phyloP scores from a whole-genome alignment of 2,888 invertebrate species.

The Hypomecis punctinalis region DNA sequence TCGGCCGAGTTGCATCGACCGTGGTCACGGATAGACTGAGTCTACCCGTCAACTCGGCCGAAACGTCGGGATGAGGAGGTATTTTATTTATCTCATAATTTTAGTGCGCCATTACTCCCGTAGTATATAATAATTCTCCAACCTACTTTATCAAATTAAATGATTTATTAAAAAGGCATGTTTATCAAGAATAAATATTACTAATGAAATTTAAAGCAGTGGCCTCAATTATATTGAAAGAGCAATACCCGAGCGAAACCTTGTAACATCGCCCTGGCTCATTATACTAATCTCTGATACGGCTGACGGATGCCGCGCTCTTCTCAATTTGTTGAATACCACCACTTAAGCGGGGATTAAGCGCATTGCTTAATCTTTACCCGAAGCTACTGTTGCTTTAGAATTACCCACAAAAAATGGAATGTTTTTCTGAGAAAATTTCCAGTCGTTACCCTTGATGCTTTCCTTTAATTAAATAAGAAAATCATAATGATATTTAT shows the following conservation, averaged over 20 bases:
- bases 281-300: constrained; percentile 59
- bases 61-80: too few species aligned
- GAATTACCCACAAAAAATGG: constrained; percentile 3
- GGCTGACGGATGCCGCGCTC: constrained; percentile 53
- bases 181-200: too few species aligned
- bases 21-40: too few species aligned
- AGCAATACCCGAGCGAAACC: constrained; percentile 45
- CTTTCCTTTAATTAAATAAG: too few species aligned
- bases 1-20: too few species aligned
- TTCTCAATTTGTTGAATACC: constrained; percentile 58
- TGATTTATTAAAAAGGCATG: too few species aligned
- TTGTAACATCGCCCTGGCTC: constrained; percentile 39
- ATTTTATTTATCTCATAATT: too few species aligned
- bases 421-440: neutral
- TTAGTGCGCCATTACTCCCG: too few species aligned
- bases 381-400: constrained; percentile 38
- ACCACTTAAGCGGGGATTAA: constrained; percentile 51
- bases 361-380: constrained; percentile 51
- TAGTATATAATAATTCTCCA: too few species aligned
- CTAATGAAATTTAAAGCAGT: neutral
- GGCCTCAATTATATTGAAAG: constrained; percentile 31
- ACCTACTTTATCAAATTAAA: too few species aligned
- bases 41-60: too few species aligned
- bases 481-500: too few species aligned
- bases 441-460: neutral